Percentiles rank a stretch among this genome's conserved stretches.
Conservation (phyloP, 2,888 invertebrate genomes). For the Clivina fossor region DNA sequence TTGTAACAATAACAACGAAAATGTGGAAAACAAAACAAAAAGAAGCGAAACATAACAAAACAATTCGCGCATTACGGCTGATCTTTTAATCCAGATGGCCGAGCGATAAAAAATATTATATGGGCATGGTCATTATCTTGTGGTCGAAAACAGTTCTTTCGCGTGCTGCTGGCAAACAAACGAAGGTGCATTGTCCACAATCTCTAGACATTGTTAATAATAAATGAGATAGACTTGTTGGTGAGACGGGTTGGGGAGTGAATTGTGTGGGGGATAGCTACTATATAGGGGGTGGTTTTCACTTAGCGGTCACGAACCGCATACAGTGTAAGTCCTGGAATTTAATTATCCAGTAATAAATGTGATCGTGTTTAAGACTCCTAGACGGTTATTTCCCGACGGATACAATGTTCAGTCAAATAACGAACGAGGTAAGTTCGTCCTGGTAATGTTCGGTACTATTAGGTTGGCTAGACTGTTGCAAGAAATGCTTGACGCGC, state of each 20-base stretch:
- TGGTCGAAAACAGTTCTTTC: constrained; percentile 10
- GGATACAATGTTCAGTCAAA: no score
- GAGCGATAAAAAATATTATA: constrained; percentile 14
- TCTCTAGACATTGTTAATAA: no score
- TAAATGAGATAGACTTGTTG: constrained; percentile 6
- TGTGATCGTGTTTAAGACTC: background rate
- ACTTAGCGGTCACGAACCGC: constrained; percentile 3
- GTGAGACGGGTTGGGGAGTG: no score
- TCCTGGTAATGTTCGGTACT: no score
- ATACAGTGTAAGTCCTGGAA: background rate
- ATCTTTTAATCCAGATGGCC: constrained; percentile 16
- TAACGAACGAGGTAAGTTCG: no score
- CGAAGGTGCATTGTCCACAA: constrained; percentile 7
- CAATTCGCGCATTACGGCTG: constrained; percentile 14
- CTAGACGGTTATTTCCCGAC: no score
- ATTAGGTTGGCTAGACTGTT: no score
- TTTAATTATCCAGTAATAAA: constrained; percentile 4
- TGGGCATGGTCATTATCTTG: constrained; percentile 4
- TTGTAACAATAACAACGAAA: no score
- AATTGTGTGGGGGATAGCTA: no score
- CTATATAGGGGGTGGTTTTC: background rate
- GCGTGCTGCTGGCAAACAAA: no score
- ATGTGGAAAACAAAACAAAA: background rate
- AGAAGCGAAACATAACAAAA: background rate
- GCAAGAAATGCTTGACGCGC: no score